Evolutionary conservation across 53 echinoderm and acorn worm genomes (phyloP).

Genomic region (Glandiceps talaboti): DNA sequence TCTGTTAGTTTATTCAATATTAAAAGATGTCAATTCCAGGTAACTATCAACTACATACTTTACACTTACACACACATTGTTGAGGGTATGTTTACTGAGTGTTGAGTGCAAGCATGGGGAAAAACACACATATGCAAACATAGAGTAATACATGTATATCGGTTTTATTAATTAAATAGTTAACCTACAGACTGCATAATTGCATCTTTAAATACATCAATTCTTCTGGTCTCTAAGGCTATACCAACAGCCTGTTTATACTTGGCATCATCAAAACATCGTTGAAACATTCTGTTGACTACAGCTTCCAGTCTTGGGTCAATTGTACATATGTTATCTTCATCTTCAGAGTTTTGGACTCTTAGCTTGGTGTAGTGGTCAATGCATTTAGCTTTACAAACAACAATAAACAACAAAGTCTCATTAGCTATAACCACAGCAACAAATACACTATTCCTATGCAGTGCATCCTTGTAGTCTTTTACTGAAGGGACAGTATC

Average conservation of each 20-base stretch:
- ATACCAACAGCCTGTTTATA: constrained; percentile 93
- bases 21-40: too few species aligned
- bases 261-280: constrained; percentile 70
- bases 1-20: too few species aligned
- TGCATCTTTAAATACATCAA: constrained; percentile 78
- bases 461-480: background rate
- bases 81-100: too few species aligned
- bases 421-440: too few species aligned
- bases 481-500: background rate
- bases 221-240: constrained; percentile 75
- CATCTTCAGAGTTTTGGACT: constrained; percentile 76
- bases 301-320: constrained; percentile 68
- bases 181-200: constrained; percentile 74
- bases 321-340: constrained; percentile 44
- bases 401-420: too few species aligned
- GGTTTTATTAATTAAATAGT: too few species aligned
- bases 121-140: too few species aligned
- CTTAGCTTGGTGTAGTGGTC: constrained; percentile 74
- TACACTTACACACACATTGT: too few species aligned
- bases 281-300: constrained; percentile 88
- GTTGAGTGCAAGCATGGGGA: too few species aligned
- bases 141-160: too few species aligned
- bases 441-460: background rate
- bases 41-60: too few species aligned
- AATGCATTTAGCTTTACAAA: constrained; percentile 89